Evolutionary conservation across 2,797 vertebrate species (phyloP).

Genomic region (Micrastur ruficollis): DNA sequence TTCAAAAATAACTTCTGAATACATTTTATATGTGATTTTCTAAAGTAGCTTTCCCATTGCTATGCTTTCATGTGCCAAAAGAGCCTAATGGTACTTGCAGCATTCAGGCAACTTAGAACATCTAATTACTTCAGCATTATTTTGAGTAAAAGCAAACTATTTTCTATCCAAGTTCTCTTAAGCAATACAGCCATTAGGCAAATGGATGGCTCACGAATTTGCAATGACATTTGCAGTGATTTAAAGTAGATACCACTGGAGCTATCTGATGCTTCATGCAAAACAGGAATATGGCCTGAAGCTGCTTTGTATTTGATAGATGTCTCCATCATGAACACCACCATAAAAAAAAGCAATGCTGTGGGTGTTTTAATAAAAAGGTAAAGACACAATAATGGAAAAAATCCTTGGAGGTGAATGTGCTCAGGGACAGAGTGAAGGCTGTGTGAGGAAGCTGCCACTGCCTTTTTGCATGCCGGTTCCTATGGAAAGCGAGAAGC

Average conservation of each 20-base stretch:
- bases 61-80: not conserved
- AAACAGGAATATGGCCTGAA: not conserved
- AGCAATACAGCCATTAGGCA: not conserved
- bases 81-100: not conserved
- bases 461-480: not conserved
- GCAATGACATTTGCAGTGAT: not conserved
- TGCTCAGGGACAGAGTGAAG: not conserved
- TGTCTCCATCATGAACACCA: not conserved
- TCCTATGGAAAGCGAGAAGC: not conserved
- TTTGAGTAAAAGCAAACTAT: not conserved
- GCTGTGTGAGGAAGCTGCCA: not conserved
- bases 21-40: slow-evolving; percentile 19
- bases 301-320: not conserved
- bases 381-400: not conserved
- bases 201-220: not conserved
- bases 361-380: not conserved
- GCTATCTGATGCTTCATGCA: not conserved
- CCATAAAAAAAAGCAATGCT: not conserved
- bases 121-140: slow-evolving; percentile 2
- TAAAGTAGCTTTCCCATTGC: slow-evolving; percentile 35
- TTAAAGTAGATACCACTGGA: not conserved
- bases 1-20: slow-evolving; percentile 52
- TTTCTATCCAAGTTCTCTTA: not conserved
- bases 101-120: not conserved
- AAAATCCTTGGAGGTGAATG: not conserved